Percentiles rank a stretch among this genome's conserved stretches.
Evolutionary conservation across 2,888 invertebrate genomes (phyloP).

Genomic region (Andrena flavipes): DNA sequence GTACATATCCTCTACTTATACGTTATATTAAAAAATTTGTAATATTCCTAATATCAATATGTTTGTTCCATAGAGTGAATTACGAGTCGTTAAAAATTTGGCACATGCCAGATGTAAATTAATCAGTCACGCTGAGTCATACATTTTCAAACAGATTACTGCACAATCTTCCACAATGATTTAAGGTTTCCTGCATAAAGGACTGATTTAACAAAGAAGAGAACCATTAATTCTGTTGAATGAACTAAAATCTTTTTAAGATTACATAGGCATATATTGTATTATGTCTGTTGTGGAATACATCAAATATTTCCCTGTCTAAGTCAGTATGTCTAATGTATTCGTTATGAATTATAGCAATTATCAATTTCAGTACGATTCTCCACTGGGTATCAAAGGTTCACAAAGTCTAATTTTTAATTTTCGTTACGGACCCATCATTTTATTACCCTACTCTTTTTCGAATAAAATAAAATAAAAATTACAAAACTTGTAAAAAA

Average conservation of each 20-base stretch:
- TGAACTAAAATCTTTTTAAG: slow-evolving; percentile 21
- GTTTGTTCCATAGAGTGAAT: slow-evolving; percentile 10
- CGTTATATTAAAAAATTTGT: background rate
- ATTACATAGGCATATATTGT: slow-evolving; percentile 28
- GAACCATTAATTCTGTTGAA: slow-evolving; percentile 13
- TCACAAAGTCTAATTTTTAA: slow-evolving; percentile 86
- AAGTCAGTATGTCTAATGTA: slow-evolving; percentile 12
- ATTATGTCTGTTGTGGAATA: slow-evolving; percentile 29
- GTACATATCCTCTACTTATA: background rate
- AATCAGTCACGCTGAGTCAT: slow-evolving; percentile 24
- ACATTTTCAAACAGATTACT: slow-evolving; percentile 16
- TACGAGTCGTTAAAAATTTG: slow-evolving; percentile 49
- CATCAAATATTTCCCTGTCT: background rate
- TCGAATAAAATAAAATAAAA: slow-evolving; percentile 52
- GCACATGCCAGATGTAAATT: slow-evolving; percentile 42
- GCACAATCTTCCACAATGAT: background rate
- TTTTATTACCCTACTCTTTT: slow-evolving; percentile 65
- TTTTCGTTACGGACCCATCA: slow-evolving; percentile 84
- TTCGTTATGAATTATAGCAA: slow-evolving; percentile 7
- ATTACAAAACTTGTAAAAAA: slow-evolving; percentile 34
- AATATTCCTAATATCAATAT: background rate
- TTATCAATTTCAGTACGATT: slow-evolving; percentile 77
- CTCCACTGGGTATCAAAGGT: slow-evolving; percentile 86
- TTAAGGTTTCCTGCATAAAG: slow-evolving; percentile 17
- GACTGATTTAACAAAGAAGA: slow-evolving; percentile 6